Percentiles rank a stretch among this genome's conserved stretches.
Evolutionary conservation across 2,888 invertebrate genomes (phyloP).

Genomic region (Epirrita christyi): DNA sequence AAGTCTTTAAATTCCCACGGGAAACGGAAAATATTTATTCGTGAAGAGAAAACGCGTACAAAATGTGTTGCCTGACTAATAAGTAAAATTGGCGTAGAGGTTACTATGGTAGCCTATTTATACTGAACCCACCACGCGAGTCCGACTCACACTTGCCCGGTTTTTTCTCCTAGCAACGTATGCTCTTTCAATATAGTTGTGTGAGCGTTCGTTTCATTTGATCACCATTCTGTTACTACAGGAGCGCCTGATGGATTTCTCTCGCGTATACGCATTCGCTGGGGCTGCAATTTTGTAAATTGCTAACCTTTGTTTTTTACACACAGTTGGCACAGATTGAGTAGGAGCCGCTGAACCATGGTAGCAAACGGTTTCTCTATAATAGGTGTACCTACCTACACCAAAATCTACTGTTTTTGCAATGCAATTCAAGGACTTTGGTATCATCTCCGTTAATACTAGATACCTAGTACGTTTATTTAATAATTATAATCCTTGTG

Average conservation of each 20-base stretch:
- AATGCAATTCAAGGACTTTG: background rate
- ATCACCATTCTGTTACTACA: conserved; percentile 18
- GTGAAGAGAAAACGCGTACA: too few species aligned
- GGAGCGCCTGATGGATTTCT: conserved; percentile 39
- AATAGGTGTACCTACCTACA: conserved; percentile 7
- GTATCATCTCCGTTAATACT: background rate
- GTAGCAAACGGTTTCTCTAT: conserved; percentile 22
- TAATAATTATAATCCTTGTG: too few species aligned
- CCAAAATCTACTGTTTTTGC: background rate
- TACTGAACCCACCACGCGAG: too few species aligned
- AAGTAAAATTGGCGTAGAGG: too few species aligned
- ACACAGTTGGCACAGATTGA: conserved; percentile 50
- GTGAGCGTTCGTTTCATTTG: conserved; percentile 22
- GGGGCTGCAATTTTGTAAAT: conserved; percentile 52
- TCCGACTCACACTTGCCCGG: too few species aligned
- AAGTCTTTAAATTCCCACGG: too few species aligned
- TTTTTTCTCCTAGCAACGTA: background rate
- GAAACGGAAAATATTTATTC: too few species aligned
- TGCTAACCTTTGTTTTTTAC: conserved; percentile 47
- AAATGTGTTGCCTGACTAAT: too few species aligned
- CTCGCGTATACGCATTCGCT: conserved; percentile 41
- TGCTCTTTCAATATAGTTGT: conserved; percentile 2
- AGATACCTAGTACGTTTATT: too few species aligned
- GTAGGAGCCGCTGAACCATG: conserved; percentile 44
- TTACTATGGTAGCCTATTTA: too few species aligned